Evolutionary conservation across 2,113 vertebrate genomes (phyloP).

Genomic region (Seriola aureovittata): DNA sequence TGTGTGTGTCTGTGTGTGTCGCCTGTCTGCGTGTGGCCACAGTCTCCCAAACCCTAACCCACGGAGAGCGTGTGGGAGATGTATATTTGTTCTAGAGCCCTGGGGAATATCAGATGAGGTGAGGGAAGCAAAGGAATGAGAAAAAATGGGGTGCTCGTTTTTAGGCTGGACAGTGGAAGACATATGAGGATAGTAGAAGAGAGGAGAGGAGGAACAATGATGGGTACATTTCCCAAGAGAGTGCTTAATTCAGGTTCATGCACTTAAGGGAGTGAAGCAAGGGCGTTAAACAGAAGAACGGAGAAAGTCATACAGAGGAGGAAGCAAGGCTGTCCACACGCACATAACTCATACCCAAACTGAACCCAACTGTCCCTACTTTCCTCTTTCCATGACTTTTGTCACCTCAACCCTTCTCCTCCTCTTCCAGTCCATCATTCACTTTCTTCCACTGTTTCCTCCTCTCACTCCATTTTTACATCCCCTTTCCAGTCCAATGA

Average conservation of each 20-base stretch:
- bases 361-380: constrained; percentile 19
- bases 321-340: constrained; percentile 45
- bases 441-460: constrained; percentile 42
- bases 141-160: constrained; percentile 42
- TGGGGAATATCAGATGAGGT: constrained; percentile 59
- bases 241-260: constrained; percentile 56
- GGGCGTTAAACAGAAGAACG: constrained; percentile 51
- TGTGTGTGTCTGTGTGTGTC: constrained; percentile 37
- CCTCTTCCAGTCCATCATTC: constrained; percentile 51
- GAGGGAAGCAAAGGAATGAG: constrained; percentile 44
- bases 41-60: constrained; percentile 41
- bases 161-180: constrained; percentile 46
- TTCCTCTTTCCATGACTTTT: constrained; percentile 46
- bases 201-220: constrained; percentile 38
- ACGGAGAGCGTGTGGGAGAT: constrained; percentile 53
- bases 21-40: constrained; percentile 70
- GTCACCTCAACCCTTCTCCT: constrained; percentile 55
- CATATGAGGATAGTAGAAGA: constrained; percentile 40
- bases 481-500: constrained; percentile 69
- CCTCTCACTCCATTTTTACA: constrained; percentile 39
- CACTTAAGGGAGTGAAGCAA: constrained; percentile 54
- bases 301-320: constrained; percentile 62
- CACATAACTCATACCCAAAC: constrained; percentile 38
- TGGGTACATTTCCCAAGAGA: constrained; percentile 33
- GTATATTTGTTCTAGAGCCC: constrained; percentile 69